Conservation (phyloP, 2,797 vertebrate genomes). For the Spinus olivaceus region DNA sequence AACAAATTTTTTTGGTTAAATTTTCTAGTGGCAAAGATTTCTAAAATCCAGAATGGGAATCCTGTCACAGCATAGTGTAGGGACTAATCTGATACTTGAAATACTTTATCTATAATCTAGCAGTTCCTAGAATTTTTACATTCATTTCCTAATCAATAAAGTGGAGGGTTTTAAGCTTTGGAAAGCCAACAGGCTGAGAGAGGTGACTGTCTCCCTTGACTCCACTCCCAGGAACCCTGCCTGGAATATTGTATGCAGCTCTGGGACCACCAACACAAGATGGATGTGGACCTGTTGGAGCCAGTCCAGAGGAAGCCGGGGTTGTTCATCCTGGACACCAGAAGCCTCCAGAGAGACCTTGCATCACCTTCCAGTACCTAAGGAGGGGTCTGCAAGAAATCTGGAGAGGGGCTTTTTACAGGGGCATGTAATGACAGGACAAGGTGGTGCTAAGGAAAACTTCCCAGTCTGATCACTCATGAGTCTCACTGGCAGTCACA, state of each 20-base stretch:
- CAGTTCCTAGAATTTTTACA: neutral
- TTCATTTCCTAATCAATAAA: neutral
- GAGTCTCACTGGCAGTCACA: neutral
- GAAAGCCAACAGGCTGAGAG: neutral
- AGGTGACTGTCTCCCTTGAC: neutral
- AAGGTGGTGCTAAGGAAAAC: neutral
- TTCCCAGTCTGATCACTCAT: neutral
- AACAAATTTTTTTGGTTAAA: fast-evolving
- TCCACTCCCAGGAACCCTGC: neutral
- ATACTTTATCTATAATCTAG: neutral
- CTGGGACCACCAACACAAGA: fast-evolving
- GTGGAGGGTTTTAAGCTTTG: neutral
- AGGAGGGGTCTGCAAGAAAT: neutral
- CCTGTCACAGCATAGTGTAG: neutral
- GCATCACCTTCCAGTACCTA: neutral
- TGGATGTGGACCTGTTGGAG: neutral
- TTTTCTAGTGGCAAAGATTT: neutral
- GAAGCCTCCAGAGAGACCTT: neutral
- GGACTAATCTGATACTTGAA: neutral
- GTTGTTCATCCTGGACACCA: fast-evolving
- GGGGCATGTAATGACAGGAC: neutral
- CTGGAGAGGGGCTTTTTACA: neutral
- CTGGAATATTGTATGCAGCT: neutral
- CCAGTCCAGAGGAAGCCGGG: neutral
- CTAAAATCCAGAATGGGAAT: neutral